Evolutionary conservation across 1,140 invertebrate species (phyloP).

Genomic region (Nasonia giraulti): DNA sequence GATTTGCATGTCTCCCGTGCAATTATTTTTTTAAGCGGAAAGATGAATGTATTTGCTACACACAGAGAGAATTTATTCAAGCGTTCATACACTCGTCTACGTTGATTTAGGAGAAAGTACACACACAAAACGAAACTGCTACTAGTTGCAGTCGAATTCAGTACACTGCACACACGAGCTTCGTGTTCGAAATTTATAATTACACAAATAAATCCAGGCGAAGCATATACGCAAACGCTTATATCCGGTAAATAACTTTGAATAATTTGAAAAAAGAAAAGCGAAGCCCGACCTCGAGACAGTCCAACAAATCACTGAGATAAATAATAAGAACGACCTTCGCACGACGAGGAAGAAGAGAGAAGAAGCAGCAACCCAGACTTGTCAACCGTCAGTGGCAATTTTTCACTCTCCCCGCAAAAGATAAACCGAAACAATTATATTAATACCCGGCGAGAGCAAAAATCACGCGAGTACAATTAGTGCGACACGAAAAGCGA

Average conservation of each 20-base stretch:
- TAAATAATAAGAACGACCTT: conserved; percentile 15
- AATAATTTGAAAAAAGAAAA: background rate
- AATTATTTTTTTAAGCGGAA: background rate
- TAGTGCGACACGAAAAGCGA: conserved; percentile 6
- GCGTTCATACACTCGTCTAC: too few species aligned
- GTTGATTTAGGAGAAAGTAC: background rate
- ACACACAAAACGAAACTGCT: background rate
- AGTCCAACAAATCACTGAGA: background rate
- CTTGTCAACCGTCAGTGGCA: background rate
- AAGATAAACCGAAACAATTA: conserved; percentile 4
- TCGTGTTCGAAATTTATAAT: background rate
- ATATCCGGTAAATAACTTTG: background rate
- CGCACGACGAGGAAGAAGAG: background rate
- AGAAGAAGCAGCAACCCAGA: background rate
- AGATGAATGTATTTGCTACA: too few species aligned
- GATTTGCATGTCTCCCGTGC: too few species aligned
- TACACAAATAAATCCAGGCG: background rate
- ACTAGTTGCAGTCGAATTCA: too few species aligned
- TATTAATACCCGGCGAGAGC: conserved; percentile 7
- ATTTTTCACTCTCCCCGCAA: background rate
- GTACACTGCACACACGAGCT: background rate
- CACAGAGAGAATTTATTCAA: too few species aligned
- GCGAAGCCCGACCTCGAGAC: background rate
- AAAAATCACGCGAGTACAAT: conserved; percentile 28
- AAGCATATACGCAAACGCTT: background rate